These are phyloP conservation scores for Pollicipes pollicipes DNA, from an alignment of 1,140 invertebrate species.

Conservation along the genomic window DNA sequence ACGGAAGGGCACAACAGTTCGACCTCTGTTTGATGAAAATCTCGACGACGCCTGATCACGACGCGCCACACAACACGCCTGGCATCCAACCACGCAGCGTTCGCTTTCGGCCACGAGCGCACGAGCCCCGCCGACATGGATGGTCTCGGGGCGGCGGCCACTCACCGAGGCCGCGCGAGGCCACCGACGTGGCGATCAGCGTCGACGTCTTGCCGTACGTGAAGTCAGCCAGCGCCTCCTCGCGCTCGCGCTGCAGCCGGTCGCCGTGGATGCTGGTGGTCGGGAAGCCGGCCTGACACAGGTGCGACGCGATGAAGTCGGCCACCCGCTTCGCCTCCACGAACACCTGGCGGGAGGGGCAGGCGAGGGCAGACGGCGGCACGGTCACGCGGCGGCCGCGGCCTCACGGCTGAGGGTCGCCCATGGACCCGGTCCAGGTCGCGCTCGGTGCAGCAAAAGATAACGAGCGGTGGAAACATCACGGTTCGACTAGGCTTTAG, in stretches of 20 bases:
- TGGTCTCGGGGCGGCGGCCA: too few species aligned
- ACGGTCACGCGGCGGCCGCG: too few species aligned
- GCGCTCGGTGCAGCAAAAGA: background rate
- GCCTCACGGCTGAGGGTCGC: background rate
- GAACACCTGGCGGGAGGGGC: conserved; percentile 48
- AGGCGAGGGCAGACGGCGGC: background rate
- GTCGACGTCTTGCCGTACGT: conserved; percentile 50
- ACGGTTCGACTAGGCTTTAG: too few species aligned
- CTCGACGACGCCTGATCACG: too few species aligned
- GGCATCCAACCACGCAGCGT: too few species aligned
- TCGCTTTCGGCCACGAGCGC: too few species aligned
- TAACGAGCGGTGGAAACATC: too few species aligned
- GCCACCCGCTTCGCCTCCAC: conserved; percentile 74
- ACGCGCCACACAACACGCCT: too few species aligned
- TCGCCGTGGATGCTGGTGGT: conserved; percentile 87
- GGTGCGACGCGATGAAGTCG: conserved; percentile 63
- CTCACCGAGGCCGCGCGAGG: conserved; percentile 59
- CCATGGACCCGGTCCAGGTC: background rate
- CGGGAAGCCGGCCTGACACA: conserved; percentile 43
- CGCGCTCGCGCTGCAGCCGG: conserved; percentile 68
- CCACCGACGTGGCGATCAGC: conserved; percentile 81
- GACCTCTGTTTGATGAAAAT: too few species aligned
- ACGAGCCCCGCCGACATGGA: too few species aligned
- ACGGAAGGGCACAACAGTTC: too few species aligned
- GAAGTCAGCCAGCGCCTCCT: conserved; percentile 71